Conservation (phyloP, 2,888 invertebrate genomes). For the Tipula confusa region DNA sequence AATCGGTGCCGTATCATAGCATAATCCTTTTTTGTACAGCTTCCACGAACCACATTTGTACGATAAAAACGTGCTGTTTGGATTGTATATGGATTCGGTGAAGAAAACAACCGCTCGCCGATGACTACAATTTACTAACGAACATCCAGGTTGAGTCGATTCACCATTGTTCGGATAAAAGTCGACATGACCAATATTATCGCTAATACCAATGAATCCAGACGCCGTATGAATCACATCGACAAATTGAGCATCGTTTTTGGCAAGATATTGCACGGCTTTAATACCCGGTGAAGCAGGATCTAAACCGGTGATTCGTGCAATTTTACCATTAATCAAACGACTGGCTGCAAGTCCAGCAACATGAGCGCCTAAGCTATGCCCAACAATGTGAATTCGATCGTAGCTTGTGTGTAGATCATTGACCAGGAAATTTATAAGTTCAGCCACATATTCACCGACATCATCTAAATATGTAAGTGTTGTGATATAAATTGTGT, state of each 20-base stretch:
- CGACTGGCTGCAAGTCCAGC: neutral
- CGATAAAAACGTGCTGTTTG: slow-evolving; percentile 52
- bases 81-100: slow-evolving; percentile 59
- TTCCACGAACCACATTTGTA: slow-evolving; percentile 56
- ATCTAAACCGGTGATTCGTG: neutral
- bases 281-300: neutral
- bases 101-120: slow-evolving; percentile 59
- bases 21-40: slow-evolving; percentile 42
- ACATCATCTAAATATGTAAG: neutral
- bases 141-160: slow-evolving; percentile 65
- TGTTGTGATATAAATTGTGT: neutral
- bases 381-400: neutral
- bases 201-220: slow-evolving; percentile 38
- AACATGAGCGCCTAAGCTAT: neutral
- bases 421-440: neutral
- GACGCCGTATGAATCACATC: neutral
- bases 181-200: slow-evolving; percentile 62
- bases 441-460: neutral
- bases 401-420: neutral
- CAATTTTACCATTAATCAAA: neutral
- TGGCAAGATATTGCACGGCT: neutral
- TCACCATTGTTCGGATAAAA: slow-evolving; percentile 71
- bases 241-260: neutral
- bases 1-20: slow-evolving; percentile 42
- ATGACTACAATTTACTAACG: slow-evolving; percentile 58